Base-by-base conservation (phyloP, 2,113 vertebrate genomes). In the Potamarius usumacintae region DNA sequence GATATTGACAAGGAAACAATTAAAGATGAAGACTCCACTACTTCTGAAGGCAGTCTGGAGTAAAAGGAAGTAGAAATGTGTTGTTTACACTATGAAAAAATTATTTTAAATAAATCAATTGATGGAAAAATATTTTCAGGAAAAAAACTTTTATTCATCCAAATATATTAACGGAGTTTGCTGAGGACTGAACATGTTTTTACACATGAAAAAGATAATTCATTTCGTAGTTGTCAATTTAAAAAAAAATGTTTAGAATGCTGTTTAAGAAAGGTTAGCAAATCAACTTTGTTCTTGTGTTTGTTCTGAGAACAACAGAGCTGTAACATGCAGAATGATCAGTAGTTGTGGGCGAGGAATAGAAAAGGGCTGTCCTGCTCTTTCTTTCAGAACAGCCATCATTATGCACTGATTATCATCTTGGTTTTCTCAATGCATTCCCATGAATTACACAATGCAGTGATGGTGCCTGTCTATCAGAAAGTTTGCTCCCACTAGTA, bases 401-500 rank as follows among this genome's bases (percentile, higher is more conserved):
- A 81, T 81, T 60, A 42, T 42, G 55, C 42, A 12, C 55, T 34
- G 27, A 58, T 60, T 34, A 34, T 15, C 12, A 18, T 55, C n/a
- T 14, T 78, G 22, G 76, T 15, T 78, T 78, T 78, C 15, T 81
- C 4, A 60, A 9, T 81, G 78, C 58, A 81, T 81, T 80, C 17
- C 76, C 17, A 5, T 27, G n/a, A 27, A 79, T 55, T 79, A 34
- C 30, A 80, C 77, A 57, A 20, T 80, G 53, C 77, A 22, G 3
- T 34, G 57, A 34, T 10, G 9, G 55, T 9, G 2, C 18, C 30
- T 81, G 55, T 80, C 27, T 58, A 4, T 58, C 17, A 20, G n/a
- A 20, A 57, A 0, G 30, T 60, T 81, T 34, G 55, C 60, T 42
- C 78, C 34, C 18, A 27, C 14, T 30, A 9, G 20, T 42, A 4